phyloP scores from a whole-genome alignment of 2,888 invertebrate genomes.

The Geophilus truncorum region DNA sequence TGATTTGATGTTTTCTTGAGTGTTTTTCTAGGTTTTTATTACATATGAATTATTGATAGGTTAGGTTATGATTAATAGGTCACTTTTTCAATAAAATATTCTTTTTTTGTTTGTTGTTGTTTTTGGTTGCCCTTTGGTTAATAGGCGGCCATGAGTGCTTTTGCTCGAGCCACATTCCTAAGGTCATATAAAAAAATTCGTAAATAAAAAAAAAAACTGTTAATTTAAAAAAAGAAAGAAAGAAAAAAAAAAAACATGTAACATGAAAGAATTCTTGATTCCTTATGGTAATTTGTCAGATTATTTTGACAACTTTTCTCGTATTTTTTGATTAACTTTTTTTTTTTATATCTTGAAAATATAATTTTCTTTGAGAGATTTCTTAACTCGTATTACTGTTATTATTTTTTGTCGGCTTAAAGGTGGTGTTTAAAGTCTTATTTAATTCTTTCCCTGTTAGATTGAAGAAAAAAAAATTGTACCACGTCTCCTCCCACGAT shows the following conservation, averaged over 20 bases:
- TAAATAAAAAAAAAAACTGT: not conserved
- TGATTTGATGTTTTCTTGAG: too few species aligned
- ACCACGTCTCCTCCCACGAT: not conserved
- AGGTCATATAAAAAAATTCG: not conserved
- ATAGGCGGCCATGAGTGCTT: not conserved
- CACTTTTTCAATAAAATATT: too few species aligned
- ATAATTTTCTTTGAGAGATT: too few species aligned
- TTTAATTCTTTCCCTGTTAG: too few species aligned
- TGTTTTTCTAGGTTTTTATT: too few species aligned
- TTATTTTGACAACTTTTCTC: not conserved
- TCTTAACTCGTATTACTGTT: not conserved
- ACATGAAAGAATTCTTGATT: not conserved
- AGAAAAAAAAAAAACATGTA: not conserved
- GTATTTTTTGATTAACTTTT: not conserved
- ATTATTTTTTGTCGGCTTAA: not conserved
- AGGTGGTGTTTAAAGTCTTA: too few species aligned
- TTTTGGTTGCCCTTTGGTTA: not conserved
- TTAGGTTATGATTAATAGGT: too few species aligned
- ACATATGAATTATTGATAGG: too few species aligned
- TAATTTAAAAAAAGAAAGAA: not conserved
- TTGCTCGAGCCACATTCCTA: not conserved
- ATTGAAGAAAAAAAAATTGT: not conserved
- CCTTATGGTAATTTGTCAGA: not conserved
- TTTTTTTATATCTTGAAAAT: not conserved
- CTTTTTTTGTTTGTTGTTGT: too few species aligned